Evolutionary conservation across 2,113 vertebrate species (phyloP), one percentile per base, ranked within the genome.

Genomic region (Pedetes capensis): DNA sequence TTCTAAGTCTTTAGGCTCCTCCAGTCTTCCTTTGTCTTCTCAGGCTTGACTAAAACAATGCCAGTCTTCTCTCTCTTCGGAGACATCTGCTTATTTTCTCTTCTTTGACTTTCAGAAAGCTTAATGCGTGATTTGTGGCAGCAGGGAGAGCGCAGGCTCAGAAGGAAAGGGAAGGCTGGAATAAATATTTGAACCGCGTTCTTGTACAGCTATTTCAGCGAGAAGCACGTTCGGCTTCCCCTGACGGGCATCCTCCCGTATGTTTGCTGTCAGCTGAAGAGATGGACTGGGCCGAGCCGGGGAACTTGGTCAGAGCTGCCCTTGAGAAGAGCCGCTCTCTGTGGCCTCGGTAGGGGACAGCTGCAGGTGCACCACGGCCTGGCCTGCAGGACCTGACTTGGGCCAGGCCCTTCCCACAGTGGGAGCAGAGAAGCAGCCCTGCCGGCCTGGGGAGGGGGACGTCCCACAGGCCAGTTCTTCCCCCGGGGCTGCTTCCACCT

Each of bases 51-150:
- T 64, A 83, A 94, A 94, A 90, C 87, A 92, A 85, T 80, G 47
- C 91, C 87, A 61, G 64, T 53, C 79, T 57, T 49, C 42, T 59
- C 0, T 34, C 76, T 57, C 83, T 49, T 92, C 34, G 3, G 14
- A 71, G 66, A 37, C 87, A 37, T 94, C 95, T 97, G 95, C 92
- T 95, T 91, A 87, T 96, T 93, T 95, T 95, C 96, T 88, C 80
- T 81, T 47, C 84, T 69, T 87, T 85, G 79, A 87, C 69, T 84
- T 91, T 80, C 59, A 83, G 69, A 92, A 88, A 88, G 84, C 83
- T 68, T 37, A 53, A 61, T 0, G 3, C 7, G 55, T 75, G 88
- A 87, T 57, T 25, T 78, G 32, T 78, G n/a, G n/a, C n/a, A n/a
- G n/a, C n/a, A n/a, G n/a, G n/a, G n/a, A n/a, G n/a, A n/a, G n/a